Conservation (phyloP, 2,888 invertebrate species). For the Patella ulyssiponensis region DNA sequence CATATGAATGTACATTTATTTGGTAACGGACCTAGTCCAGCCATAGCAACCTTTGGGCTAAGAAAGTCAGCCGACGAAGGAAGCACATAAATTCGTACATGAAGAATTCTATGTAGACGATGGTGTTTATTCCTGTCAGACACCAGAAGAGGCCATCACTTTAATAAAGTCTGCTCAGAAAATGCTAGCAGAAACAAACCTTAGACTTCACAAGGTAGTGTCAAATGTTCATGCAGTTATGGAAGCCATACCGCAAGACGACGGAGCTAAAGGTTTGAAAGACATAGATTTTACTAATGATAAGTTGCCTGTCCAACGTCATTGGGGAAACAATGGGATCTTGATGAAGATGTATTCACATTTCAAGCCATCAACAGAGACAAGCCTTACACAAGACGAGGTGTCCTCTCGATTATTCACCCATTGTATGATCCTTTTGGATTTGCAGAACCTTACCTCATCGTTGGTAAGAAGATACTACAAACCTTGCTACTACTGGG, state of each 20-base stretch:
- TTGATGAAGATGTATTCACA: background rate
- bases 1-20: constrained; percentile 45
- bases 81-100: constrained; percentile 32
- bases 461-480: constrained; percentile 12
- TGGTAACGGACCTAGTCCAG: constrained; percentile 44
- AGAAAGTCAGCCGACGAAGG: constrained; percentile 22
- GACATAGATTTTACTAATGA: constrained; percentile 20
- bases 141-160: constrained; percentile 27
- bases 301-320: background rate
- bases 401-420: constrained; percentile 14
- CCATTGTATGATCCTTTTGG: constrained; percentile 21
- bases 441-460: constrained; percentile 15
- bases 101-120: constrained; percentile 46
- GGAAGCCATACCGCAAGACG: constrained; percentile 29
- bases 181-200: constrained; percentile 27
- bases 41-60: constrained; percentile 39
- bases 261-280: constrained; percentile 23
- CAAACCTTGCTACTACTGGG: background rate
- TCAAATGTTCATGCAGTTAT: constrained; percentile 33
- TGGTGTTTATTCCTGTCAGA: constrained; percentile 32
- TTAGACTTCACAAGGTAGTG: constrained; percentile 42
- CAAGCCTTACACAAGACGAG: background rate
- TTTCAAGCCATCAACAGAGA: background rate
- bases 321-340: background rate
- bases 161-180: constrained; percentile 38